A percentile compares a stretch with the other conserved stretches of the same genome.
Conservation (phyloP, 1,140 invertebrate species). For the Daktulosphaira vitifoliae region DNA sequence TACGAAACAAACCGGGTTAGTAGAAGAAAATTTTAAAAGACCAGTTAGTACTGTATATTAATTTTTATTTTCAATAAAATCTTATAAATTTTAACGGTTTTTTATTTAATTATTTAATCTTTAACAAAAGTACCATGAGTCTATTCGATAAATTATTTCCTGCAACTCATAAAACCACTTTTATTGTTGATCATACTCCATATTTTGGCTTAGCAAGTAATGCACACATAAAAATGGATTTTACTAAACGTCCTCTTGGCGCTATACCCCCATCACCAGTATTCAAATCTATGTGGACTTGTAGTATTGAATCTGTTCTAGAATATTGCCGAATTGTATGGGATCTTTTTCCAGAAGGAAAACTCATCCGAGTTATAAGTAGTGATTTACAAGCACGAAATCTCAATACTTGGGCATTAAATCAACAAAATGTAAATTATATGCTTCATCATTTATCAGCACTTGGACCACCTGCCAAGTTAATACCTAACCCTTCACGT, state of each 20-base stretch:
- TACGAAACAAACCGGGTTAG: too few relatives aligned
- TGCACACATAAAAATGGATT: constrained; percentile 79
- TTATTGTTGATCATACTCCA: constrained; percentile 86
- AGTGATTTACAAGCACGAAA: constrained; percentile 69
- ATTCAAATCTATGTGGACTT: constrained; percentile 89
- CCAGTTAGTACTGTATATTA: too few relatives aligned
- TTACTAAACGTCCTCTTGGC: constrained; percentile 60
- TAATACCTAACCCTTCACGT: constrained; percentile 41
- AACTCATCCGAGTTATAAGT: constrained; percentile 74
- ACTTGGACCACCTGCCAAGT: constrained; percentile 57
- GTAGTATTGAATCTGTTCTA: constrained; percentile 82
- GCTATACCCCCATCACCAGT: constrained; percentile 68
- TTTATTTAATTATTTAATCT: too few relatives aligned
- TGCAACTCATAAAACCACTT: constrained; percentile 85
- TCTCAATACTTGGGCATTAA: constrained; percentile 68
- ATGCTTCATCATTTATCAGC: constrained; percentile 56
- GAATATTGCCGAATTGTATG: constrained; percentile 94
- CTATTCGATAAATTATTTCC: constrained; percentile 47
- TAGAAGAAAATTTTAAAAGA: too few relatives aligned
- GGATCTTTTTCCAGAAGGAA: constrained; percentile 84
- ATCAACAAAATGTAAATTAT: constrained; percentile 74
- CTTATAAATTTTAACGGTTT: too few relatives aligned
- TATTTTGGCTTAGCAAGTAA: constrained; percentile 81
- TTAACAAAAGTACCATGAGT: too few relatives aligned
- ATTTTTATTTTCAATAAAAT: too few relatives aligned